Conservation (phyloP, 2,888 invertebrate species). For the Galerucella pusilla region DNA sequence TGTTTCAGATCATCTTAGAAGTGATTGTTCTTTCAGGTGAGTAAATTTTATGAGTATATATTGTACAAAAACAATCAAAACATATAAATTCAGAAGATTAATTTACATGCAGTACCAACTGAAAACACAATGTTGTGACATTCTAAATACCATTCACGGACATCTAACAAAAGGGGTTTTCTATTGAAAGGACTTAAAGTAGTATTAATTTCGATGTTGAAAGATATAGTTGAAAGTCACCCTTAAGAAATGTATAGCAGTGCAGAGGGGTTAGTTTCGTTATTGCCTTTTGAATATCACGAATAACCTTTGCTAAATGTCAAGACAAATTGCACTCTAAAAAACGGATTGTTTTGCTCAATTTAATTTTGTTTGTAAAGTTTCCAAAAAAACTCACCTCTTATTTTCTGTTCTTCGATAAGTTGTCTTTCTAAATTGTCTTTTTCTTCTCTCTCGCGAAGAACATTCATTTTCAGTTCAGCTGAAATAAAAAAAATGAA, state of each 20-base stretch:
- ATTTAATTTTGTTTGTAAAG: conserved; percentile 13
- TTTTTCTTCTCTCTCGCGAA: conserved; percentile 92
- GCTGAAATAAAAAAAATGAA: conserved; percentile 74
- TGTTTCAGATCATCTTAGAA: too few species aligned
- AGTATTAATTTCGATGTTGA: conserved; percentile 52
- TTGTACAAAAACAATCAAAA: too few species aligned
- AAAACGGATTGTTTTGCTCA: conserved; percentile 26
- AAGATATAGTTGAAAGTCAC: conserved; percentile 55
- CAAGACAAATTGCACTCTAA: conserved; percentile 45
- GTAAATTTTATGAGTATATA: too few species aligned
- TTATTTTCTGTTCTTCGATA: conserved; percentile 91
- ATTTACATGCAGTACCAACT: neutral
- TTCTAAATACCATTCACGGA: conserved; percentile 41
- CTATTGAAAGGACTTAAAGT: conserved; percentile 44
- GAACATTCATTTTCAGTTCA: conserved; percentile 95
- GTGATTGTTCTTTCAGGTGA: too few species aligned
- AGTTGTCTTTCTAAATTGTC: conserved; percentile 94
- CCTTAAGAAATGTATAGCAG: conserved; percentile 60
- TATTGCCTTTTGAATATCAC: conserved; percentile 54
- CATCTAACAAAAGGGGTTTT: conserved; percentile 44
- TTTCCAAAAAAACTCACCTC: conserved; percentile 75
- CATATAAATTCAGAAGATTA: neutral
- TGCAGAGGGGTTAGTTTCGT: conserved; percentile 60
- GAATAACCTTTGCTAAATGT: conserved; percentile 59
- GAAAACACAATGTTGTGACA: conserved; percentile 44